These are phyloP conservation scores for Potorous gilbertii DNA, from an alignment of 2,797 vertebrate species.

Conservation along the genomic window DNA sequence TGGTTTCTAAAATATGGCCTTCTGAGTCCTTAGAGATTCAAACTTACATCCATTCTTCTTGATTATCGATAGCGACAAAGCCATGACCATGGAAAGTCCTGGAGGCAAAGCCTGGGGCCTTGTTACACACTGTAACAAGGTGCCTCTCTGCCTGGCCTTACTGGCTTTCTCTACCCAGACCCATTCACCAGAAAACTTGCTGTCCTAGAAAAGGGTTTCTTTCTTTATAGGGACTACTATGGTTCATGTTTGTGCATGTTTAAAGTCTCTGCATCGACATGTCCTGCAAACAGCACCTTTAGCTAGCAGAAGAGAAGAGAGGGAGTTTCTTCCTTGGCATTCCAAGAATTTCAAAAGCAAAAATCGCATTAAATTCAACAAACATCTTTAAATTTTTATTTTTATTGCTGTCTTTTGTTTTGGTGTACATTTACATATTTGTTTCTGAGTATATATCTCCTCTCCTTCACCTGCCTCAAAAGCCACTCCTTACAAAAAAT, in stretches of 20 bases:
- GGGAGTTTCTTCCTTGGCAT: slow-evolving; percentile 30
- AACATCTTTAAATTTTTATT: neutral
- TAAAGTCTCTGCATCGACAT: neutral
- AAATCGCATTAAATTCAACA: neutral
- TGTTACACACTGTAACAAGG: neutral
- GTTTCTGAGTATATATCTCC: neutral
- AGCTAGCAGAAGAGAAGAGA: neutral
- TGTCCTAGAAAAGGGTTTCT: neutral
- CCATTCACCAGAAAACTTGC: neutral
- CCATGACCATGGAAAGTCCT: neutral
- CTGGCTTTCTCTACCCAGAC: neutral
- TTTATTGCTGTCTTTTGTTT: neutral
- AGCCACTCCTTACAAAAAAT: neutral
- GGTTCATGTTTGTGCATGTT: neutral
- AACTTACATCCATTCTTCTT: neutral
- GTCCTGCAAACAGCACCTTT: neutral
- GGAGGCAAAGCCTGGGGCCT: neutral
- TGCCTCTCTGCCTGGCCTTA: fast-evolving
- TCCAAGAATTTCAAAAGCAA: slow-evolving; percentile 33
- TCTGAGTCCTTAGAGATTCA: slow-evolving; percentile 24
- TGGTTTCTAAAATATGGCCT: neutral
- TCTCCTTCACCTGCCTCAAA: neutral
- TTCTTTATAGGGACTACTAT: neutral
- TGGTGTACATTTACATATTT: neutral
- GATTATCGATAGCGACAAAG: neutral